phyloP scores from a whole-genome alignment of 2,113 vertebrate genomes.

The Chaenocephalus aceratus region DNA sequence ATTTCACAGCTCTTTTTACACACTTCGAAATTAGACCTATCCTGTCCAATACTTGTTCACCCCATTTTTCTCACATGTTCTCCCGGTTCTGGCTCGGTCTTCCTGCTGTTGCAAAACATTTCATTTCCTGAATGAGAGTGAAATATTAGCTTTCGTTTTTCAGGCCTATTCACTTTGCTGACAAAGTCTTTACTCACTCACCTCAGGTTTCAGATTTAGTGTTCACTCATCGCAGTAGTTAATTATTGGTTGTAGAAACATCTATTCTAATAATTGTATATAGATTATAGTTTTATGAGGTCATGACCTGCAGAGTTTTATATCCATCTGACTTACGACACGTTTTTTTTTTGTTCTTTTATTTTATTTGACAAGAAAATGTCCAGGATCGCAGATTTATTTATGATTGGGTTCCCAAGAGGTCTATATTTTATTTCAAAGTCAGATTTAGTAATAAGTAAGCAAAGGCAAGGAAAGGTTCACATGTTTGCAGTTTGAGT shows the following conservation, averaged over 20 bases:
- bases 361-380: constrained; percentile 1
- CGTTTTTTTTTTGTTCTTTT: neutral
- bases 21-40: constrained; percentile 43
- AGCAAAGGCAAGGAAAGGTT: constrained; percentile 25
- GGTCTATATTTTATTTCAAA: constrained; percentile 28
- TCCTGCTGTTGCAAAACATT: constrained; percentile 77
- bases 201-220: constrained; percentile 48
- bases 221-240: constrained; percentile 16
- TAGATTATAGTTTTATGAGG: constrained; percentile 38
- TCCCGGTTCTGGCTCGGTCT: constrained; percentile 54
- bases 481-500: neutral
- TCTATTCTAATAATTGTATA: constrained; percentile 22
- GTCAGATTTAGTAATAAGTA: neutral
- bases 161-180: constrained; percentile 66
- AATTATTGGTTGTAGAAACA: constrained; percentile 38
- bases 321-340: constrained; percentile 35
- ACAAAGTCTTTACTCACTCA: constrained; percentile 65
- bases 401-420: constrained; percentile 1
- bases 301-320: constrained; percentile 23
- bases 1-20: constrained; percentile 1
- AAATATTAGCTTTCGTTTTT: constrained; percentile 76
- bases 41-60: constrained; percentile 31
- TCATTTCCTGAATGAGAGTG: constrained; percentile 73
- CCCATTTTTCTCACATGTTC: constrained; percentile 51
- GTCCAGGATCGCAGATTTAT: constrained; percentile 18